Evolutionary conservation across 2,888 invertebrate genomes (phyloP).

Genomic region (Cecidostiba fungosa): DNA sequence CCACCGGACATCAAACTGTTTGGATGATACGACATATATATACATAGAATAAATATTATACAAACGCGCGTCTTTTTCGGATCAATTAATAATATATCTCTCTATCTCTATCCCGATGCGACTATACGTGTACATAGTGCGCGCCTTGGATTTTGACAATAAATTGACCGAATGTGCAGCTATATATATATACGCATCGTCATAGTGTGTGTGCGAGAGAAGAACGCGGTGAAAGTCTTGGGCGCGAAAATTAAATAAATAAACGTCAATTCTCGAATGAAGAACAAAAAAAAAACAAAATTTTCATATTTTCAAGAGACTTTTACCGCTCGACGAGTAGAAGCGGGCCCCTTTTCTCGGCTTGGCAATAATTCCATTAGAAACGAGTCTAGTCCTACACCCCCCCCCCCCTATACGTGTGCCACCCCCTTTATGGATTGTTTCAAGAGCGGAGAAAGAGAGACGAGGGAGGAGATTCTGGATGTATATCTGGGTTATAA

Average conservation of each 20-base stretch:
- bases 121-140: constrained; percentile 61
- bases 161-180: constrained; percentile 56
- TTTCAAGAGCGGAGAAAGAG: constrained; percentile 26
- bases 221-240: neutral
- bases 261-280: constrained; percentile 9
- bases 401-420: neutral
- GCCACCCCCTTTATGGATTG: constrained; percentile 36
- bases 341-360: constrained; percentile 61
- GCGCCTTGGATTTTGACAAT: constrained; percentile 65
- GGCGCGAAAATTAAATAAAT: neutral
- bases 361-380: constrained; percentile 61
- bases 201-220: neutral
- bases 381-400: constrained; percentile 60
- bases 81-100: constrained; percentile 54
- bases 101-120: constrained; percentile 53
- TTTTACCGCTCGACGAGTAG: constrained; percentile 25
- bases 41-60: constrained; percentile 10
- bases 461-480: constrained; percentile 10
- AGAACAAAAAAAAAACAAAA: neutral
- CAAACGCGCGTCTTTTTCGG: constrained; percentile 33
- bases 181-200: neutral
- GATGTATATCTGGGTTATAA: neutral
- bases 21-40: neutral
- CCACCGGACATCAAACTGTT: constrained; percentile 28
- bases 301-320: neutral